phyloP scores from a whole-genome alignment of 2,113 vertebrate species.

The Glareola pratincola region DNA sequence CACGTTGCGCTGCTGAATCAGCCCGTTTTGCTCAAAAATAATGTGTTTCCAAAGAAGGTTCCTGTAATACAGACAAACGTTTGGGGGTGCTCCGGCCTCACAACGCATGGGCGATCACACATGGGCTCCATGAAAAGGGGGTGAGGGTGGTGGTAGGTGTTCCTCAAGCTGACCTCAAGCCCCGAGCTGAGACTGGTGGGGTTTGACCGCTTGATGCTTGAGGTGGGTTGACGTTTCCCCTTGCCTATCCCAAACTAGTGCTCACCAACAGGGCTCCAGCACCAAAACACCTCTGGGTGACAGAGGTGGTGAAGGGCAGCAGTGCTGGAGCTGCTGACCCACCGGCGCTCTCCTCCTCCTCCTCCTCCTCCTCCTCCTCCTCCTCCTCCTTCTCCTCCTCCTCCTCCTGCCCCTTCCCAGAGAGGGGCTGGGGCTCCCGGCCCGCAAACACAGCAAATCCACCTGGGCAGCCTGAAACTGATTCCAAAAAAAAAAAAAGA shows the following conservation, averaged over 20 bases:
- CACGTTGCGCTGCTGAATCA: neutral
- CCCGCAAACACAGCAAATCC: neutral
- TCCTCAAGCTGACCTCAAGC: neutral
- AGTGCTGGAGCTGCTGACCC: fast-evolving
- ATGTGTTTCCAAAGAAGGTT: neutral
- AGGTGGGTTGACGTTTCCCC: neutral
- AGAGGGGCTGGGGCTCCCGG: neutral
- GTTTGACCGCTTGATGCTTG: neutral
- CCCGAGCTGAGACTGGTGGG: neutral
- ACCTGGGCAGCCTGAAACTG: neutral
- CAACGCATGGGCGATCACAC: fast-evolving
- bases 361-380: neutral
- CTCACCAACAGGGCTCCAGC: neutral
- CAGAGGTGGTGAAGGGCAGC: neutral
- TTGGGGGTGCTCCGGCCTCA: neutral
- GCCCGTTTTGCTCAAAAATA: neutral
- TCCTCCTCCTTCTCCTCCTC: neutral
- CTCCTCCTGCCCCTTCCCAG: neutral
- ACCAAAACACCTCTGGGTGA: neutral
- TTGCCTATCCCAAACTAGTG: neutral
- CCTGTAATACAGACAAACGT: neutral
- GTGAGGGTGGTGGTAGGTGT: neutral
- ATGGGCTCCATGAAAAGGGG: neutral
- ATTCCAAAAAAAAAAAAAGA: neutral
- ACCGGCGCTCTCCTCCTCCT: neutral